Percentiles rank a stretch among this genome's conserved stretches.
Evolutionary conservation across 1,140 invertebrate genomes (phyloP).

Genomic region (Arctopsyche grandis): DNA sequence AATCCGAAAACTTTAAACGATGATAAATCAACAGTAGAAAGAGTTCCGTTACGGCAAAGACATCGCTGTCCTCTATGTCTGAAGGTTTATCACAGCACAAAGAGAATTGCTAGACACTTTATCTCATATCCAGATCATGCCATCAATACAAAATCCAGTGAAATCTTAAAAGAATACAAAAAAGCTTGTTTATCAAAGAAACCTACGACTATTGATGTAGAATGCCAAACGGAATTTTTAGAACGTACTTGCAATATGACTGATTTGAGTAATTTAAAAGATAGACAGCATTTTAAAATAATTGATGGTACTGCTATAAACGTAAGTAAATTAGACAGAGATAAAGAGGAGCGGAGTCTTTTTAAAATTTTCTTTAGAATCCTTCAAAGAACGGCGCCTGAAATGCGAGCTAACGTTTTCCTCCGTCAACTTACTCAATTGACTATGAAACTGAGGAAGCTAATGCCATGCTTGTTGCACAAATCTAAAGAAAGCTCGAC

Average conservation of each 20-base stretch:
- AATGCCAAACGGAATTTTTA: constrained; percentile 20
- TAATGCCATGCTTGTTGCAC: constrained; percentile 48
- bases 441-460: constrained; percentile 39
- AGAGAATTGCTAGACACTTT: constrained; percentile 46
- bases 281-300: constrained; percentile 13
- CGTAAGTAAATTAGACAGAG: constrained; percentile 26
- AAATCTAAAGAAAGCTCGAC: constrained; percentile 34
- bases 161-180: constrained; percentile 46
- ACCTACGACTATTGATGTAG: not conserved
- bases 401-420: constrained; percentile 46
- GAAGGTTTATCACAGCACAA: constrained; percentile 44
- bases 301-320: constrained; percentile 21
- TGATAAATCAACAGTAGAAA: not conserved
- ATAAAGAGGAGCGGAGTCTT: constrained; percentile 46
- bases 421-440: constrained; percentile 45
- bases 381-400: constrained; percentile 42
- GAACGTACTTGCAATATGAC: not conserved
- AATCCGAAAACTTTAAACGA: not conserved
- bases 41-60: constrained; percentile 20
- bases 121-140: constrained; percentile 44
- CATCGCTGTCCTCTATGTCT: constrained; percentile 42
- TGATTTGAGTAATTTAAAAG: not conserved
- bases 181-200: constrained; percentile 41
- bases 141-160: constrained; percentile 32
- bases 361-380: constrained; percentile 45